phyloP scores from a whole-genome alignment of 2,113 vertebrate species.

The Tylochromis polylepis region DNA sequence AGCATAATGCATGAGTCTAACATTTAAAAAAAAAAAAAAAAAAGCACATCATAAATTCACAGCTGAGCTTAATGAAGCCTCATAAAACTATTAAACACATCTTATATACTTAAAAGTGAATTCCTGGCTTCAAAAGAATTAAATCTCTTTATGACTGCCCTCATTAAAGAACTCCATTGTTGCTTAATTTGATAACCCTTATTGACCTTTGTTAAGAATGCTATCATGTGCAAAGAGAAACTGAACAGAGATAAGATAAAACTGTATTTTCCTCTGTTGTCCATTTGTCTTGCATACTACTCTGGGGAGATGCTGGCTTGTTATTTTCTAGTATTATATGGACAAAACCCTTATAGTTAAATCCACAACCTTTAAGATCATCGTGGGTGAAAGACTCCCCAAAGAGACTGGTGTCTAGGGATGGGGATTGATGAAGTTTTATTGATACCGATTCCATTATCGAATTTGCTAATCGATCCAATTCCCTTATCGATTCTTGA shows the following conservation, averaged over 20 bases:
- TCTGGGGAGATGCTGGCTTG: background rate
- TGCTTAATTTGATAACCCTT: background rate
- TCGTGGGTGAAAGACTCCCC: background rate
- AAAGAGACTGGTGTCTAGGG: background rate
- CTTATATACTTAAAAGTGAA: background rate
- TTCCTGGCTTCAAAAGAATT: background rate
- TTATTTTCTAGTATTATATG: background rate
- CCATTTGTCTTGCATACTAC: background rate
- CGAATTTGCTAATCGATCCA: background rate
- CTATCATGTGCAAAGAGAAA: background rate
- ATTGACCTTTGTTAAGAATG: background rate
- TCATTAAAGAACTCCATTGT: background rate
- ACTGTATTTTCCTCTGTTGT: background rate
- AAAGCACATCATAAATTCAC: background rate
- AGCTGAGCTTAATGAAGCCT: background rate
- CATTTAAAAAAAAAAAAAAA: fast-evolving
- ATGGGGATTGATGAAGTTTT: background rate
- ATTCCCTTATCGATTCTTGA: background rate
- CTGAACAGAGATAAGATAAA: background rate
- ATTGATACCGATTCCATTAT: background rate
- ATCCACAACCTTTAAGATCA: background rate
- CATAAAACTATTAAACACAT: background rate
- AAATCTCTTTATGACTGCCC: background rate
- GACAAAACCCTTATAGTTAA: background rate
- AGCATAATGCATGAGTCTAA: background rate